Conservation (phyloP, 2,888 invertebrate genomes). For the Galerucella calmariensis region DNA sequence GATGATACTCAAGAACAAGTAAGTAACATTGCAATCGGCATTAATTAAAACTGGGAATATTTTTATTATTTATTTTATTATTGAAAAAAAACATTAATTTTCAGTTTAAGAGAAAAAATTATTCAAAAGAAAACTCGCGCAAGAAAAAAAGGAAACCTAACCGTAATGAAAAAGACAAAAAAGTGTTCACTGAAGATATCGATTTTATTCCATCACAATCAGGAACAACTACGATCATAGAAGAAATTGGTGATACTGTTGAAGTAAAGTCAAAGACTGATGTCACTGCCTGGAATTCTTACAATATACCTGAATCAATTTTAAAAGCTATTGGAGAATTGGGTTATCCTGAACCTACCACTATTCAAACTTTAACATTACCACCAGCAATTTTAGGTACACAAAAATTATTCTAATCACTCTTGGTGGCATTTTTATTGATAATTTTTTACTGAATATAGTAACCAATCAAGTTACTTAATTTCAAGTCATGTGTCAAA, state of each 20-base stretch:
- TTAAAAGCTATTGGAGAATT: slow-evolving; percentile 79
- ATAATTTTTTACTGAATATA: too few species aligned
- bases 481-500: too few species aligned
- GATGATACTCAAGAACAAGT: slow-evolving; percentile 57
- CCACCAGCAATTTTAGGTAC: slow-evolving; percentile 86
- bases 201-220: slow-evolving; percentile 43
- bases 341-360: slow-evolving; percentile 85
- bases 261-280: slow-evolving; percentile 23
- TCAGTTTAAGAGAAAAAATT: slow-evolving; percentile 37
- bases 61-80: not conserved
- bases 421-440: too few species aligned
- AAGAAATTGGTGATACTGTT: slow-evolving; percentile 23
- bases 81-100: slow-evolving; percentile 25
- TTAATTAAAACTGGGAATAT: too few species aligned
- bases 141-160: slow-evolving; percentile 41
- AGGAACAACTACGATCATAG: slow-evolving; percentile 39
- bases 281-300: slow-evolving; percentile 73
- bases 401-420: not conserved
- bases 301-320: slow-evolving; percentile 77
- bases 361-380: slow-evolving; percentile 85
- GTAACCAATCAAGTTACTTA: too few species aligned
- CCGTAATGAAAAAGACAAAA: slow-evolving; percentile 27
- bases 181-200: not conserved
- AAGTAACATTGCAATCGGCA: slow-evolving; percentile 10
- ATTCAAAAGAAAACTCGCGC: slow-evolving; percentile 12